These are phyloP conservation scores for Bovichtus variegatus DNA, from an alignment of 2,797 vertebrate genomes.

Conservation along the genomic window DNA sequence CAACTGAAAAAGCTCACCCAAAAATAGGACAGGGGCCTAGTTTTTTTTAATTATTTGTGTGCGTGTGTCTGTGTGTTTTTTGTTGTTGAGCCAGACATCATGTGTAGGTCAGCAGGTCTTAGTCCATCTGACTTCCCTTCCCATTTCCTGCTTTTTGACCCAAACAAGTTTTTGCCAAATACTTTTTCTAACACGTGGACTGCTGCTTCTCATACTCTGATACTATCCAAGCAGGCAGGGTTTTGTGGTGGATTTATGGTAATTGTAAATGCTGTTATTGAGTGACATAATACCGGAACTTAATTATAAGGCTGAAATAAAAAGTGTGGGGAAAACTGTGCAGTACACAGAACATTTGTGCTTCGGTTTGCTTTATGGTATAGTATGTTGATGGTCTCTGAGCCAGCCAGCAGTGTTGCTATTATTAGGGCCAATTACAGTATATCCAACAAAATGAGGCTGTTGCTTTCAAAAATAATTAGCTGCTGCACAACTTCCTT, in stretches of 20 bases:
- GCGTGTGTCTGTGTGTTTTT: conserved; percentile 18
- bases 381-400: neutral
- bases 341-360: neutral
- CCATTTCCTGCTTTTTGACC: conserved; percentile 58
- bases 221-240: neutral
- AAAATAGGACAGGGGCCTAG: conserved; percentile 60
- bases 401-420: too few species aligned
- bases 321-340: neutral
- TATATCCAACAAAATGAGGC: neutral
- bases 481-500: neutral
- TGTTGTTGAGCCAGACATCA: conserved; percentile 31
- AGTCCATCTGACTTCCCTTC: conserved; percentile 62
- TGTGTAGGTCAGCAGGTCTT: conserved; percentile 70
- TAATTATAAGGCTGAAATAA: neutral
- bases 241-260: neutral
- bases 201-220: neutral
- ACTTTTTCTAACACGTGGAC: neutral
- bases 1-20: conserved; percentile 30
- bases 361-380: conserved; percentile 1
- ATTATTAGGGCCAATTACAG: neutral
- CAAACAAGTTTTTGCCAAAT: conserved; percentile 18
- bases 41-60: conserved; percentile 34
- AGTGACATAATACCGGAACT: neutral
- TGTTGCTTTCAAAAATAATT: neutral
- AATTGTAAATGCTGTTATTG: neutral